phyloP scores from a whole-genome alignment of 2,797 vertebrate genomes.

The Erpetoichthys calabaricus region DNA sequence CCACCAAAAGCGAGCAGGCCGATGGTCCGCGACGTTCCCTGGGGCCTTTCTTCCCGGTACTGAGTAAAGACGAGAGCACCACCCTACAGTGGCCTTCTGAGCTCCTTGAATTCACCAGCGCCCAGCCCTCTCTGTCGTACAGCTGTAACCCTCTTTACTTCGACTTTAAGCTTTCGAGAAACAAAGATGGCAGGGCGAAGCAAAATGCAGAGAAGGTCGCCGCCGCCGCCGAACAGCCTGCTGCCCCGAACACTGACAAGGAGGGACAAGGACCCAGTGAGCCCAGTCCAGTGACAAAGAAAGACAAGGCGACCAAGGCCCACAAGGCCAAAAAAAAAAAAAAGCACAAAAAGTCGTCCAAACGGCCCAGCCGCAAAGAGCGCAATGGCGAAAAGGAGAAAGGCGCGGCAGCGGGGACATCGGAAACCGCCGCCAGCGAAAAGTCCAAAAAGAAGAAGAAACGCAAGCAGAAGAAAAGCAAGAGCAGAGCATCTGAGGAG shows the following conservation, averaged over 20 bases:
- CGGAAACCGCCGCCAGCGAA: slow-evolving; percentile 52
- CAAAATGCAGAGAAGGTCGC: slow-evolving; percentile 16
- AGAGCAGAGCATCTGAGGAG: slow-evolving; percentile 46
- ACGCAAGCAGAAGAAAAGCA: slow-evolving; percentile 81
- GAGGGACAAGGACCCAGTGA: slow-evolving; percentile 27
- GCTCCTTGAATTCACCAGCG: slow-evolving; percentile 89
- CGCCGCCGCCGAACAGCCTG: slow-evolving; percentile 24
- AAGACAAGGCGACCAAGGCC: slow-evolving; percentile 41
- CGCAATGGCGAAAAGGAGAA: slow-evolving; percentile 65
- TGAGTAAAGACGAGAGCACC: slow-evolving; percentile 93
- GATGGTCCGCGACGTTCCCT: slow-evolving; percentile 68
- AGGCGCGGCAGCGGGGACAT: slow-evolving; percentile 46
- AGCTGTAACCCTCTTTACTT: slow-evolving; percentile 97
- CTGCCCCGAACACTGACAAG: slow-evolving; percentile 25
- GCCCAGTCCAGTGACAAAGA: slow-evolving; percentile 19
- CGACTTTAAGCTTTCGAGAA: slow-evolving; percentile 88
- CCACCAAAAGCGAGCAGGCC: slow-evolving; percentile 41
- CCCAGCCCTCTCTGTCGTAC: slow-evolving; percentile 80
- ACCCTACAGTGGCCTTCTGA: slow-evolving; percentile 96
- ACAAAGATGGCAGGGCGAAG: slow-evolving; percentile 49
- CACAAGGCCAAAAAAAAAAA: slow-evolving; percentile 90
- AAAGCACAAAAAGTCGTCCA: slow-evolving; percentile 90
- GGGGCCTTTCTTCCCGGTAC: slow-evolving; percentile 83
- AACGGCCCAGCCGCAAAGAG: slow-evolving; percentile 61
- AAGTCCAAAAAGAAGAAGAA: slow-evolving; percentile 88